Conservation (phyloP, 1,140 invertebrate genomes). For the Branchinecta lindahli region DNA sequence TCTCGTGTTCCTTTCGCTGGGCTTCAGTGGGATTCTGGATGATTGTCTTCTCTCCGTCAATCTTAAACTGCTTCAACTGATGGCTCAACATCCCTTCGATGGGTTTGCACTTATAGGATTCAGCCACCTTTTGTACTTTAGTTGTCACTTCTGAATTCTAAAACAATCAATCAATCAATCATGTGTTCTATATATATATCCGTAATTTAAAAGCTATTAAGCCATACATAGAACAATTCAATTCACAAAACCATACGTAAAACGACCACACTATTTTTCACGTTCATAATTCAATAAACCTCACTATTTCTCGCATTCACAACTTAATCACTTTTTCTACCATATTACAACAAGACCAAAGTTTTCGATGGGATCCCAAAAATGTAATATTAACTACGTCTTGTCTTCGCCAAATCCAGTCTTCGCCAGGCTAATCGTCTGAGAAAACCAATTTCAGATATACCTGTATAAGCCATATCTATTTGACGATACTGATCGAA, state of each 20-base stretch:
- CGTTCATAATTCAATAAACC: too few species aligned
- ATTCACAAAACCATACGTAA: not conserved
- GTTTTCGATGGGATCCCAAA: too few species aligned
- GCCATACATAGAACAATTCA: constrained; percentile 12
- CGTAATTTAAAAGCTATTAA: too few species aligned
- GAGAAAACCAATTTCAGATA: too few species aligned
- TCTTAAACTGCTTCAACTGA: constrained; percentile 87
- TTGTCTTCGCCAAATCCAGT: too few species aligned
- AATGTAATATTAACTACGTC: too few species aligned
- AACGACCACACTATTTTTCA: not conserved
- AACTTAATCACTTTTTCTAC: too few species aligned
- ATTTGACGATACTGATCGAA: too few species aligned
- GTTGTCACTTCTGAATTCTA: constrained; percentile 85
- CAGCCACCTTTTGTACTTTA: constrained; percentile 79
- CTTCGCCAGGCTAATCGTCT: too few species aligned
- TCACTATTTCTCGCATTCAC: too few species aligned
- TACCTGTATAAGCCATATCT: too few species aligned
- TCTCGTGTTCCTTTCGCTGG: constrained; percentile 95
- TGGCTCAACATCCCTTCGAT: constrained; percentile 98
- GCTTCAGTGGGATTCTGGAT: constrained; percentile 96
- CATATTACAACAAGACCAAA: too few species aligned
- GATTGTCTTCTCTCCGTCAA: constrained; percentile 97
- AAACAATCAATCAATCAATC: constrained; percentile 29
- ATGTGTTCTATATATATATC: not conserved
- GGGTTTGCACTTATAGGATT: constrained; percentile 87